phyloP scores from a whole-genome alignment of 2,113 vertebrate species.

The Pomatostomus ruficeps region DNA sequence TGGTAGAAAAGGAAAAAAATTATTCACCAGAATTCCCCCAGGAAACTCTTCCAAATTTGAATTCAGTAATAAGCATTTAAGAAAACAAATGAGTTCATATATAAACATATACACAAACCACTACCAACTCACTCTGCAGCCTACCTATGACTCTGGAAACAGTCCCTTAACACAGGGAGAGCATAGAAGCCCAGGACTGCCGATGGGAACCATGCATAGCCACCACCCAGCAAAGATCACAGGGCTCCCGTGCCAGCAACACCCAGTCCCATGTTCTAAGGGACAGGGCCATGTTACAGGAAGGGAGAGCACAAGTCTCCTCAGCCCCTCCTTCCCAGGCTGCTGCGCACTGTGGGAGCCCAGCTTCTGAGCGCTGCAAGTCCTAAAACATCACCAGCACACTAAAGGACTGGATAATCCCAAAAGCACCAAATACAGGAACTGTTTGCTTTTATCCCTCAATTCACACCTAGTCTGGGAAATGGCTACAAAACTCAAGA shows the following conservation, averaged over 20 bases:
- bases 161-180: neutral
- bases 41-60: neutral
- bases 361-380: neutral
- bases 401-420: neutral
- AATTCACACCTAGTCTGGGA: neutral
- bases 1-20: neutral
- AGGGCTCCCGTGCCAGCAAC: neutral
- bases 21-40: neutral
- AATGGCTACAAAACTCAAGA: neutral
- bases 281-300: neutral
- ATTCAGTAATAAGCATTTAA: neutral
- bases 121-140: neutral
- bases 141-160: neutral
- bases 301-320: neutral
- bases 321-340: neutral
- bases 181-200: neutral
- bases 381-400: neutral
- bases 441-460: neutral
- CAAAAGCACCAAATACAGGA: neutral
- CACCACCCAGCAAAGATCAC: neutral
- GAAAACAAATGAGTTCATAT: neutral
- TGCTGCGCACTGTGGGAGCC: accelerated
- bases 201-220: accelerated
- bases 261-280: neutral
- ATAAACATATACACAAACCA: neutral